Conservation (phyloP, 2,113 vertebrate species). For the Gulo gulo region DNA sequence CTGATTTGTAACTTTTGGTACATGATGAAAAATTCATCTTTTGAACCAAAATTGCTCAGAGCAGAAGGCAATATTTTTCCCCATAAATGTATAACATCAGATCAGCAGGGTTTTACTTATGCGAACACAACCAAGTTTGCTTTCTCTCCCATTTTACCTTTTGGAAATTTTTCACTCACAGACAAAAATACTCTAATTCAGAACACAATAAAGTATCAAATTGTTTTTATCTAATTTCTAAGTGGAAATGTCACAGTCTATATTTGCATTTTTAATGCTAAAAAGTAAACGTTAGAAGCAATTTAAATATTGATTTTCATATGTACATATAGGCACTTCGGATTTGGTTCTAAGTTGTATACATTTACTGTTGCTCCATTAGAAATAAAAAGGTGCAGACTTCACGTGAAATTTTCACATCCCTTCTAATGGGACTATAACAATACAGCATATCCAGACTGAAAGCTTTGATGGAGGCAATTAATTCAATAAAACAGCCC, state of each 20-base stretch:
- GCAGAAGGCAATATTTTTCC: background rate
- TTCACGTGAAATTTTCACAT: background rate
- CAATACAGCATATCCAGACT: background rate
- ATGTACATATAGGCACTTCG: background rate
- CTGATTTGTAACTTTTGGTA: background rate
- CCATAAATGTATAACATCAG: background rate
- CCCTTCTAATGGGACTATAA: background rate
- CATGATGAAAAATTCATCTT: background rate
- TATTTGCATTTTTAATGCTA: conserved; percentile 36
- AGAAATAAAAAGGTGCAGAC: background rate
- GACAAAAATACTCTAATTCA: background rate
- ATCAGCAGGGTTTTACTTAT: background rate
- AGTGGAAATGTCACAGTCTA: background rate
- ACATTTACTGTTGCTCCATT: background rate
- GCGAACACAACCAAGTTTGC: background rate
- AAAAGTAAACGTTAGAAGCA: conserved; percentile 23
- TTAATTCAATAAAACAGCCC: background rate
- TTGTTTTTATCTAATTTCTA: background rate
- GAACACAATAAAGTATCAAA: background rate
- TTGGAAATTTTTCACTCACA: background rate
- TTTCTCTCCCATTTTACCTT: conserved; percentile 11
- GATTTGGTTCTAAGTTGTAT: background rate
- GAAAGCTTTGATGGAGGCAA: background rate
- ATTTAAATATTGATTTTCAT: conserved; percentile 29
- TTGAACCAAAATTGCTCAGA: background rate